Conservation (phyloP, 2,113 vertebrate genomes). For the Tapirus terrestris region DNA sequence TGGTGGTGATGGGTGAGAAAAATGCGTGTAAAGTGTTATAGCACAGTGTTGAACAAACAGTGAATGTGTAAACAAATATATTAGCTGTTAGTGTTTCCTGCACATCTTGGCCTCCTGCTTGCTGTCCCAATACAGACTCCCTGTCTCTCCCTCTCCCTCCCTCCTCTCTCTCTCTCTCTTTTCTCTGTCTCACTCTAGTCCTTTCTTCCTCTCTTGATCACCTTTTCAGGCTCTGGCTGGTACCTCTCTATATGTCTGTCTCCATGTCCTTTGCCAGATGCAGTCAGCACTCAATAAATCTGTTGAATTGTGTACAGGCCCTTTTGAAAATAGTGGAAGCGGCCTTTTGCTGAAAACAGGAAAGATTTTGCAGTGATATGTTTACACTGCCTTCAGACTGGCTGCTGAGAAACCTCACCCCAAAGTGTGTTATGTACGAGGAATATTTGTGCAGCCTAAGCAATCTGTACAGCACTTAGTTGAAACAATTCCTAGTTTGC, state of each 20-base stretch:
- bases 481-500: conserved; percentile 78
- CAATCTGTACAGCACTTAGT: conserved; percentile 56
- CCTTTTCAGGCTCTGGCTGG: background rate
- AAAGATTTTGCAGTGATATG: background rate
- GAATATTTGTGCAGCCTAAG: background rate
- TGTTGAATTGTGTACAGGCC: background rate
- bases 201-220: background rate
- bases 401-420: background rate
- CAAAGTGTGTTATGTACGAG: background rate
- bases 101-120: background rate
- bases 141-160: background rate
- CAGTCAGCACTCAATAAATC: background rate
- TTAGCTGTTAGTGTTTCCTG: background rate
- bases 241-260: background rate
- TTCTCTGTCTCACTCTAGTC: too few relatives aligned
- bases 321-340: background rate
- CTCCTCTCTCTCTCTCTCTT: background rate
- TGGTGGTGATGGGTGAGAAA: background rate
- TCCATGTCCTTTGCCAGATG: background rate
- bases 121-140: background rate
- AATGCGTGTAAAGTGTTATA: background rate
- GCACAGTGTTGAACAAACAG: background rate
- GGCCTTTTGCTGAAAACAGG: background rate
- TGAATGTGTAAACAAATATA: background rate
- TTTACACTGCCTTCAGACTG: background rate